These are phyloP conservation scores for Pandemis cinnamomeana DNA, from an alignment of 2,888 invertebrate species.

Conservation along the genomic window DNA sequence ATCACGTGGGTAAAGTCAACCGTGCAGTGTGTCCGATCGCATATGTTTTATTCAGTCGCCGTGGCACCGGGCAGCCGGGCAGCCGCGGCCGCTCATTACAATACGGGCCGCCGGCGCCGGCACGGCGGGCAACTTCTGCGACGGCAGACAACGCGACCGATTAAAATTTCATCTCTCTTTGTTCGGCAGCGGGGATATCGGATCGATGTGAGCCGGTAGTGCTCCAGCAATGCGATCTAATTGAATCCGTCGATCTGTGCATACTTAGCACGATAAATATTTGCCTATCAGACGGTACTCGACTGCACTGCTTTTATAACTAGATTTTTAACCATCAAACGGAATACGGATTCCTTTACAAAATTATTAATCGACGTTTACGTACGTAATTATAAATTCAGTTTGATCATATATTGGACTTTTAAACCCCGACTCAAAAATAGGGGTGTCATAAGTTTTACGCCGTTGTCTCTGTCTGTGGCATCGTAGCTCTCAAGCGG, in stretches of 20 bases:
- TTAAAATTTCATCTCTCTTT: constrained; percentile 83
- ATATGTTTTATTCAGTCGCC: constrained; percentile 52
- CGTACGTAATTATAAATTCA: no score
- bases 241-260: constrained; percentile 65
- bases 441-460: no score
- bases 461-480: no score
- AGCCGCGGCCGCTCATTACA: constrained; percentile 65
- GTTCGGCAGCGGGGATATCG: constrained; percentile 72
- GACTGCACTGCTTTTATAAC: neutral
- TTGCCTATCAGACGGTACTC: constrained; percentile 29
- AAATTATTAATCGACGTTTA: neutral
- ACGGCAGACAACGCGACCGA: constrained; percentile 75
- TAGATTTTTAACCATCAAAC: neutral
- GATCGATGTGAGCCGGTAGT: constrained; percentile 75
- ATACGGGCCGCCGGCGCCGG: constrained; percentile 65
- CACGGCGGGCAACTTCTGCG: constrained; percentile 67
- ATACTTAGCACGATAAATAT: constrained; percentile 46
- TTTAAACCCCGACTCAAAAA: no score
- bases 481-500: no score
- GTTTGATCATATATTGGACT: no score
- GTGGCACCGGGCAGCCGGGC: constrained; percentile 45
- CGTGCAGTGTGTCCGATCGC: constrained; percentile 39
- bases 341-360: neutral
- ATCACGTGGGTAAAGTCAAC: constrained; percentile 30
- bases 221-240: constrained; percentile 65